A percentile compares a stretch with the other conserved stretches of the same genome.
phyloP scores from a whole-genome alignment of 2,113 vertebrate genomes.

The Azemiops feae region DNA sequence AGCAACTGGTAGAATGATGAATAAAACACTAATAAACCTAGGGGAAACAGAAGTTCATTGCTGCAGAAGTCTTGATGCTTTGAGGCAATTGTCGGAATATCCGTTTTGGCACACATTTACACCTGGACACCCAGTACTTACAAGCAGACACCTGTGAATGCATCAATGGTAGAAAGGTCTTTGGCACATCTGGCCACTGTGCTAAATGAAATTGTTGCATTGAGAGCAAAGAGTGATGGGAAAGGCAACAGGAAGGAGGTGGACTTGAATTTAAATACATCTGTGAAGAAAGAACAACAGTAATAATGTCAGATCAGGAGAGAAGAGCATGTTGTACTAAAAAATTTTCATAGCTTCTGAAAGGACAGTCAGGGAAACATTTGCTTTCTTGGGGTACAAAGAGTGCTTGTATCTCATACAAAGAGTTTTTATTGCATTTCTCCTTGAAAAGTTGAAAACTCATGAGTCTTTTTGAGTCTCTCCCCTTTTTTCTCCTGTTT shows the following conservation, averaged over 20 bases:
- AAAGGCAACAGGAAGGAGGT: constrained; percentile 72
- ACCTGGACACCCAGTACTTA: constrained; percentile 58
- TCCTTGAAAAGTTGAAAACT: background rate
- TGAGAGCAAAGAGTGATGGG: constrained; percentile 65
- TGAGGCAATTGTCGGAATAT: background rate
- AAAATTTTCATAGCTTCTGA: background rate
- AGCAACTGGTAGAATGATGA: constrained; percentile 71
- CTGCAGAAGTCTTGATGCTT: background rate
- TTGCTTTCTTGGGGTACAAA: background rate
- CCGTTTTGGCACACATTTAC: rapidly evolving
- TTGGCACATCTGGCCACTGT: constrained; percentile 42
- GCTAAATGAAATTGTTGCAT: constrained; percentile 49
- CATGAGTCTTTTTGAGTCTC: background rate
- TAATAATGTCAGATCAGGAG: background rate
- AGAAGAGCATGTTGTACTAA: background rate
- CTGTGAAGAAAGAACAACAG: constrained; percentile 59
- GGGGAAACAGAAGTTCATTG: constrained; percentile 29
- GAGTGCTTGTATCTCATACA: background rate
- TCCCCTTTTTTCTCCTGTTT: background rate
- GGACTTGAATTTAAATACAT: constrained; percentile 67
- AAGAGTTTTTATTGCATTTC: background rate
- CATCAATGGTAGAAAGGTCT: constrained; percentile 46
- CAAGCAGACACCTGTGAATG: constrained; percentile 72
- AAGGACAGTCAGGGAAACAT: background rate
- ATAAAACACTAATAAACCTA: constrained; percentile 73